Evolutionary conservation across 2,113 vertebrate genomes (phyloP), one percentile per base, ranked within the genome.

Genomic region (Hemicordylus capensis): DNA sequence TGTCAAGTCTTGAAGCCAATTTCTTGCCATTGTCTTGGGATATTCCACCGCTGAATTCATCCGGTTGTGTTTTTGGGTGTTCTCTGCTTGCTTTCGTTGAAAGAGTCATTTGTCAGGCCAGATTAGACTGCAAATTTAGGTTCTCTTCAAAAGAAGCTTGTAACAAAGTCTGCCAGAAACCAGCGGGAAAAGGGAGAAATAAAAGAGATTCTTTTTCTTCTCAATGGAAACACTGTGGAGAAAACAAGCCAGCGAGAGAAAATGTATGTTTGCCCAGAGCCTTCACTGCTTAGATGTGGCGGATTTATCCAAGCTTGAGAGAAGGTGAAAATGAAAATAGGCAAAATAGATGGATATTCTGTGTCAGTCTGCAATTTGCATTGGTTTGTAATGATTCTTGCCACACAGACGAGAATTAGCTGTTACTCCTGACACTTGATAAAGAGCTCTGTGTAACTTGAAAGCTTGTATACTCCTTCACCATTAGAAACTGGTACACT

Each of bases 21-120:
- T 44, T 31, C 63, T 37, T 7, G 6, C 31, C 37, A 81, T 76
- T 34, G 76, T 76, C 83, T 0, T 7, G 51, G 1, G 17, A 48
- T 2, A 3, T 0, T 31, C 63, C 3, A 1, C 83, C n/a, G 48
- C 31, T 26, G 56, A 58, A 77, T 76, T 77, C 26, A 4, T 56
- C 37, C 10, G 46, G 81, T 31, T 63, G 34, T 76, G 51, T 78
- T 34, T 78, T 59, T 4, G 14, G 69, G 39, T 39, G 4, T 44
- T 24, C 54, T 81, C 67, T 79, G n/a, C 48, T 8, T 61, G 61
- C 22, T 79, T 81, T 78, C n/a, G 56, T 82, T 85, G 51, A 5
- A 6, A 12, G 87, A 83, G 87, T 88, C 90, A 48, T 83, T 83
- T 88, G 83, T 90, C 89, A 89, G 69, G 83, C 81, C 15, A 11